These are phyloP conservation scores for Microtus richardsoni DNA, from an alignment of 2,113 vertebrate genomes.

Conservation along the genomic window DNA sequence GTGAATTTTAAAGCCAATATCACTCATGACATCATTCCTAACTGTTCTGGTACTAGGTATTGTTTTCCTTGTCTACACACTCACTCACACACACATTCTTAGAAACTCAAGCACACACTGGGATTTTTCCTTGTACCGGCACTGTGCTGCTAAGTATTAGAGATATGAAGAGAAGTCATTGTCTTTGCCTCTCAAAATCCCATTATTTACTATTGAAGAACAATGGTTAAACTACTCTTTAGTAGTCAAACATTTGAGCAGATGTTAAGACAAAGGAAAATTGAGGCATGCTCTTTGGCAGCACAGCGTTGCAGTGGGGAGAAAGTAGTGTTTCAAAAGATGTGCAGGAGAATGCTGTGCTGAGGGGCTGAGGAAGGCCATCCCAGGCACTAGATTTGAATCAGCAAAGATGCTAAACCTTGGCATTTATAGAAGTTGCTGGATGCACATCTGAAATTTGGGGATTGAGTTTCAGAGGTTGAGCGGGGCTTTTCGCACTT, in stretches of 20 bases:
- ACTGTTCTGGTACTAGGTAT: background rate
- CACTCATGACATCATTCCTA: background rate
- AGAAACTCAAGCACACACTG: background rate
- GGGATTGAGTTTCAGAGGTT: background rate
- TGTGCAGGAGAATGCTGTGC: background rate
- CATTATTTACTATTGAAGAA: background rate
- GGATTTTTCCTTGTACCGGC: background rate
- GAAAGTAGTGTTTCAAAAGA: background rate
- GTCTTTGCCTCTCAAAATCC: background rate
- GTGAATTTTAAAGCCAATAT: background rate
- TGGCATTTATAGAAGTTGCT: background rate
- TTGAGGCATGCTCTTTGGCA: background rate
- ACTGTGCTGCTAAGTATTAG: background rate
- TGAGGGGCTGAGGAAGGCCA: background rate
- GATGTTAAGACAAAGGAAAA: slow-evolving; percentile 5
- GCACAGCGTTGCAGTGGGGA: too few relatives aligned
- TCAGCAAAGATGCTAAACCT: background rate
- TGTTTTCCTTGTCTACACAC: background rate
- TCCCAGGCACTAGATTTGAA: background rate
- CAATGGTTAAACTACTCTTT: background rate
- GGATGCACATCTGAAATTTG: background rate
- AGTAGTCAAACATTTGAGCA: background rate
- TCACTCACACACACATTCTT: background rate
- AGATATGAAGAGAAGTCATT: background rate
- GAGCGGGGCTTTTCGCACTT: background rate